phyloP scores from a whole-genome alignment of 2,888 invertebrate species.

The Palloptera scutellata region DNA sequence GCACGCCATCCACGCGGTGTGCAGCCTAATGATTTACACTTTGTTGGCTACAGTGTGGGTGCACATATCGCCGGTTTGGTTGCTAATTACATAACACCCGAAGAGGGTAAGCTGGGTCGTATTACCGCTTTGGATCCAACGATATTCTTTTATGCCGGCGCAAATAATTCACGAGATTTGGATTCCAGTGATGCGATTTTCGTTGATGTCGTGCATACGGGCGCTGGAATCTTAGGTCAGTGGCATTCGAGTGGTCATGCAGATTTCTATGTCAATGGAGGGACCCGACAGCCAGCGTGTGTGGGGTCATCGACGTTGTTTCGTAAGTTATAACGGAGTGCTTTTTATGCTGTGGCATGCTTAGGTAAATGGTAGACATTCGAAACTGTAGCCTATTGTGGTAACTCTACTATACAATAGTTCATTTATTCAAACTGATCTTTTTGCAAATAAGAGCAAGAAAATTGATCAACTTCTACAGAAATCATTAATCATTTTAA shows the following conservation, averaged over 20 bases:
- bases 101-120: conserved; percentile 80
- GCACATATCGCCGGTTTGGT: conserved; percentile 86
- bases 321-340: conserved; percentile 68
- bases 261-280: conserved; percentile 87
- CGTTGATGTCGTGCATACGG: conserved; percentile 85
- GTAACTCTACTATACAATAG: no score
- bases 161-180: conserved; percentile 80
- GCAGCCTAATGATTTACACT: conserved; percentile 77
- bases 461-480: no score
- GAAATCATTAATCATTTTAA: no score
- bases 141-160: conserved; percentile 85
- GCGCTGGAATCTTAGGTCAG: conserved; percentile 86
- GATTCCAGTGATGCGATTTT: conserved; percentile 83
- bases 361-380: no score
- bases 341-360: no score
- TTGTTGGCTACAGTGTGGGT: conserved; percentile 87
- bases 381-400: no score
- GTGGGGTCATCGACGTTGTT: conserved; percentile 82
- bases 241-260: conserved; percentile 91
- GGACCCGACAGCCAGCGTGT: conserved; percentile 88
- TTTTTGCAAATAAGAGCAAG: no score
- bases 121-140: conserved; percentile 89
- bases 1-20: conserved; percentile 80
- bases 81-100: conserved; percentile 74
- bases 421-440: no score